Evolutionary conservation across 2,888 invertebrate genomes (phyloP).

Genomic region (Drosophila mercatorum): DNA sequence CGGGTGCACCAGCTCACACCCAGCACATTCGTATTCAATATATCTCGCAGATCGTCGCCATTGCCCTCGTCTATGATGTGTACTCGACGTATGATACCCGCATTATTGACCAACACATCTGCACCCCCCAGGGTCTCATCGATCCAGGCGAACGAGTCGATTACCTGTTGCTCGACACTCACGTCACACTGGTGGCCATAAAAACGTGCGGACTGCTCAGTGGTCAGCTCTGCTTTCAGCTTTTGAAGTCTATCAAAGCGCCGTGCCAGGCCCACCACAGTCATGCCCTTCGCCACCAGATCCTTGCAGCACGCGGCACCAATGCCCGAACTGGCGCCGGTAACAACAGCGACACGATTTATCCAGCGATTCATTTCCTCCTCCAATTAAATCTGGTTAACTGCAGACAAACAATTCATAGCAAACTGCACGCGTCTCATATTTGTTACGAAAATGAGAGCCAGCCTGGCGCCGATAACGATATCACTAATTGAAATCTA

Average conservation of each 20-base stretch:
- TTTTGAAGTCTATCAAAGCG: constrained; percentile 83
- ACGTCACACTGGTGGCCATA: constrained; percentile 85
- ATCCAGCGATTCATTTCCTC: constrained; percentile 64
- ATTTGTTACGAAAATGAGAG: background rate
- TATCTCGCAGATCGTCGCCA: constrained; percentile 64
- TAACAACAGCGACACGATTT: constrained; percentile 70
- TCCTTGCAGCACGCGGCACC: constrained; percentile 60
- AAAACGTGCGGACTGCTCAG: constrained; percentile 69
- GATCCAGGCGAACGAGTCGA: constrained; percentile 85
- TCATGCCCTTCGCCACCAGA: constrained; percentile 65
- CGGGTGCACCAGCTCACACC: constrained; percentile 85
- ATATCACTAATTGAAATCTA: background rate
- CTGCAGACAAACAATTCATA: background rate
- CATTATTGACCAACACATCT: constrained; percentile 87
- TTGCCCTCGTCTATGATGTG: constrained; percentile 59
- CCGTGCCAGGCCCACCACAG: constrained; percentile 85
- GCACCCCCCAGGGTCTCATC: constrained; percentile 85
- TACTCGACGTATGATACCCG: constrained; percentile 70
- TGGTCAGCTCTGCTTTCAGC: constrained; percentile 50
- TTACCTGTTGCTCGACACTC: constrained; percentile 85
- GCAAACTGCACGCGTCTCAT: background rate
- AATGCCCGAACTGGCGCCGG: constrained; percentile 73
- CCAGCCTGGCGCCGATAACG: background rate
- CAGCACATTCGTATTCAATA: constrained; percentile 85
- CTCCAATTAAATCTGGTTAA: background rate